Conservation (phyloP, 1,140 invertebrate species). For the Penaeus chinensis region DNA sequence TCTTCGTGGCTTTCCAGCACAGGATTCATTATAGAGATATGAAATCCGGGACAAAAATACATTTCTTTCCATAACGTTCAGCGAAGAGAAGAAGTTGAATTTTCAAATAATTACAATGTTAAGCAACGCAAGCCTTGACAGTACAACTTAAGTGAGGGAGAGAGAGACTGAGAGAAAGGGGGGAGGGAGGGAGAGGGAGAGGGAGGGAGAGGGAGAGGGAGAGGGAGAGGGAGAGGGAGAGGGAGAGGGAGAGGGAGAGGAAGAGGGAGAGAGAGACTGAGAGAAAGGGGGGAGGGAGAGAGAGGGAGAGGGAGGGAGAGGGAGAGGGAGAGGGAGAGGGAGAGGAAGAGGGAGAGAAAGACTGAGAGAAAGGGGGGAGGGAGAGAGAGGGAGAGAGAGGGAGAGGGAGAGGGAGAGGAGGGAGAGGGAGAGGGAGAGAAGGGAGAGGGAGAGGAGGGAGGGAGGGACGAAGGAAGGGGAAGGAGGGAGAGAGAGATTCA, state of each 20-base stretch:
- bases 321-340: background rate
- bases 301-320: background rate
- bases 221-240: conserved; percentile 10
- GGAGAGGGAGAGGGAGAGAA: too few species aligned
- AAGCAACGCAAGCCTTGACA: background rate
- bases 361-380: background rate
- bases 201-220: conserved; percentile 3
- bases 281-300: background rate
- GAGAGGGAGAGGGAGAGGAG: too few species aligned
- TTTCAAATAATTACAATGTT: background rate
- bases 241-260: conserved; percentile 3
- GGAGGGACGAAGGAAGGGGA: too few species aligned
- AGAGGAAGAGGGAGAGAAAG: background rate
- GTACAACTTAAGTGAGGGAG: background rate
- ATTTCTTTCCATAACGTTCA: too few species aligned
- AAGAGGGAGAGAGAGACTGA: background rate
- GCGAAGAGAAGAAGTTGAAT: too few species aligned
- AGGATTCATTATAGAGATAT: too few species aligned
- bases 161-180: conserved; percentile 11
- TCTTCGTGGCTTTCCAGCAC: background rate
- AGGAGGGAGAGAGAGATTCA: too few species aligned
- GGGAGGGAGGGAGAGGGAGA: conserved; percentile 10
- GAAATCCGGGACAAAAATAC: too few species aligned
- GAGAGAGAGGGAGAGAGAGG: too few species aligned
- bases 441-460: too few species aligned